A percentile compares a stretch with the other conserved stretches of the same genome.
These are phyloP conservation scores for Jaculus jaculus DNA, from an alignment of 2,113 vertebrate species.

Conservation along the genomic window DNA sequence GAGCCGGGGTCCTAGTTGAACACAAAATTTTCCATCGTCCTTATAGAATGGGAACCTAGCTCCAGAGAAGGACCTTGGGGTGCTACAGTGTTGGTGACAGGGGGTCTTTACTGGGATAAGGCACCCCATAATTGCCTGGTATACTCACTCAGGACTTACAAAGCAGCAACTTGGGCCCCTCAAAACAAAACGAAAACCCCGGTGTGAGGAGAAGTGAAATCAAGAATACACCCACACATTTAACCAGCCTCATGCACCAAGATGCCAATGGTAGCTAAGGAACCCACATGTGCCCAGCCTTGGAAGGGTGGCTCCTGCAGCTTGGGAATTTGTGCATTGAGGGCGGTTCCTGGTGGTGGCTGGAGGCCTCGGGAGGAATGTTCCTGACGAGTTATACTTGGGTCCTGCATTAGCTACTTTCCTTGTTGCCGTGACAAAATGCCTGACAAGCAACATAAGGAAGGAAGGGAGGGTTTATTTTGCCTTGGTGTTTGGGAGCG, in stretches of 20 bases:
- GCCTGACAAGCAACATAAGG: not conserved
- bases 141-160: not conserved
- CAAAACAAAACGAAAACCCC: no score
- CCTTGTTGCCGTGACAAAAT: not conserved
- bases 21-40: slow-evolving; percentile 35
- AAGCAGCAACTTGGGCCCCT: not conserved
- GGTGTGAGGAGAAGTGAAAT: not conserved
- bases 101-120: not conserved
- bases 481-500: no score
- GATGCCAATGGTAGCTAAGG: not conserved
- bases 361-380: not conserved
- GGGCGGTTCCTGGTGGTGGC: not conserved
- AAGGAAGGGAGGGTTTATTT: not conserved
- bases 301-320: not conserved
- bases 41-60: not conserved
- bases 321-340: not conserved
- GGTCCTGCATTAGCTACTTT: not conserved
- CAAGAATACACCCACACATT: not conserved
- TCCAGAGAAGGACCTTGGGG: not conserved
- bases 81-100: not conserved
- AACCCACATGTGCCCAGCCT: not conserved
- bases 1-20: not conserved
- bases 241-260: not conserved
- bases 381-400: not conserved
- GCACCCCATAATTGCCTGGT: no score